These are phyloP conservation scores for Myotis yumanensis DNA, from an alignment of 2,113 vertebrate species.

Conservation along the genomic window DNA sequence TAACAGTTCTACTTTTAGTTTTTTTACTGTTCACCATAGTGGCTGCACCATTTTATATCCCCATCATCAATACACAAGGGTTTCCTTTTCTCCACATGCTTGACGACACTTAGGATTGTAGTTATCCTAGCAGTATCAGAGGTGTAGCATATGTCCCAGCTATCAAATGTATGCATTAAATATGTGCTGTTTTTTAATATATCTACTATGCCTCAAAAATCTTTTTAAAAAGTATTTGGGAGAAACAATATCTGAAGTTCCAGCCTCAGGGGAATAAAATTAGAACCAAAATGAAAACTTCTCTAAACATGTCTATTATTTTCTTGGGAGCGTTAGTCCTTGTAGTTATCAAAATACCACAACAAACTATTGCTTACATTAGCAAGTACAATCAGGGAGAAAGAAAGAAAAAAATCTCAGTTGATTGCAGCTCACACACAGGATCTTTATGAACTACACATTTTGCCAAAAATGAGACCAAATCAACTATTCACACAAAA, in stretches of 20 bases:
- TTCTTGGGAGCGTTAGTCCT: neutral
- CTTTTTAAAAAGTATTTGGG: neutral
- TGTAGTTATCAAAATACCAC: neutral
- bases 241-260: neutral
- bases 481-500: neutral
- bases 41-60: too few relatives aligned
- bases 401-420: rapidly evolving
- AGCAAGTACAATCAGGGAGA: too few relatives aligned
- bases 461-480: neutral
- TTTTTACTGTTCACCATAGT: neutral
- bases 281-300: neutral
- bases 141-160: neutral
- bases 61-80: too few relatives aligned
- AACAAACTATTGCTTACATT: too few relatives aligned
- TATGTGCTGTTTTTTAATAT: neutral
- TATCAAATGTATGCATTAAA: neutral
- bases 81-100: neutral
- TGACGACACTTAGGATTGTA: neutral
- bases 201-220: neutral
- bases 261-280: neutral
- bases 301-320: neutral
- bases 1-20: neutral
- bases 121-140: neutral
- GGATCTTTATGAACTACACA: rapidly evolving
- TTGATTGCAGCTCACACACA: neutral